Evolutionary conservation across 2,888 invertebrate genomes (phyloP), one percentile per base, ranked within the genome.

Genomic region (Athripsodes cinereus): DNA sequence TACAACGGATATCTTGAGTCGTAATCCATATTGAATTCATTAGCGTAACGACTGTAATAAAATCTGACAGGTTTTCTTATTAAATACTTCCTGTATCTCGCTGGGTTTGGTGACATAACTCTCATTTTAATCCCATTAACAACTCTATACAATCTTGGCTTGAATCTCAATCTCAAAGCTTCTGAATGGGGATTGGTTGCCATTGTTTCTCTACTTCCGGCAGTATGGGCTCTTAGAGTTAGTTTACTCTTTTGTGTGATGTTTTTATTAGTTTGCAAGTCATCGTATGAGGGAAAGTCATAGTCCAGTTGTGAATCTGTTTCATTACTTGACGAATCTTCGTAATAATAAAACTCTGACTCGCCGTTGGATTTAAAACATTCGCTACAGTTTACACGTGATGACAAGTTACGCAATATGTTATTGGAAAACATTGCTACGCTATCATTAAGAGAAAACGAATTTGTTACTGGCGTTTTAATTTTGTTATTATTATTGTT

Each of bases 281-380:
- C 55, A 51, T 59, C 59, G n/a, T 56, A 52, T 19, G 53, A 48
- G 1, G 57, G 52, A 58, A 61, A 61, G 46, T 61, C 61, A 2
- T 55, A 54, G 50, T 62, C 62, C 31, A 61, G 47, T 57, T 58
- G 53, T 21, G 59, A 55, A 57, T 49, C 64, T 26, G 56, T 60
- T 53, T 48, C 46, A 47, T 63, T 60, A 53, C 61, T 60, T 40
- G 40, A 8, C 19, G 63, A 55, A 56, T 59, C 63, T 50, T 65
- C 62, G 50, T 65, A 62, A 55, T 65, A 65, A 60, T 65, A 64
- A 57, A 55, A 61, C 40, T 63, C 63, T 13, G 57, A 57, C n/a
- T 61, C 60, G 11, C 56, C 56, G 20, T 56, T 56, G 46, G 20
- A 21, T 52, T 56, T 56, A 18, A 56, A 56, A 26, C 56, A 56